Percentiles rank a stretch among this genome's conserved stretches.
These are phyloP conservation scores for Clarias platycephalus DNA, from an alignment of 2,797 vertebrate genomes.

Conservation along the genomic window DNA sequence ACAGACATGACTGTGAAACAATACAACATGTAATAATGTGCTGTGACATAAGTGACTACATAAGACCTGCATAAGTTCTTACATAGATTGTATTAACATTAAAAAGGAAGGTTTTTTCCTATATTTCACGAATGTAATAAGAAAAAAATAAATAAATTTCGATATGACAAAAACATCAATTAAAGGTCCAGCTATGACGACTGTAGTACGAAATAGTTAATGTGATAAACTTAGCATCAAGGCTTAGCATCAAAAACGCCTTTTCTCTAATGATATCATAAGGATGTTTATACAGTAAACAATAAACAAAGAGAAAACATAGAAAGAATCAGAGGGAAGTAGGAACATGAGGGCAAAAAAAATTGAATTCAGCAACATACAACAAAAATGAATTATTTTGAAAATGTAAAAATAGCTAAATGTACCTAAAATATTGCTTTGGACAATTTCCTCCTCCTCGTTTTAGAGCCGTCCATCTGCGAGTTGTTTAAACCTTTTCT, in stretches of 20 bases:
- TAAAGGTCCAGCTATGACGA: neutral
- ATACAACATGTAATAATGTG: neutral
- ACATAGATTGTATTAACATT: neutral
- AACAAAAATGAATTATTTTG: neutral
- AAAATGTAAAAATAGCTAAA: neutral
- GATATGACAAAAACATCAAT: neutral
- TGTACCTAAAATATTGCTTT: neutral
- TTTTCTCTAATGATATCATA: neutral
- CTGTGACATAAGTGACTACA: neutral
- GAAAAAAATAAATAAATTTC: neutral
- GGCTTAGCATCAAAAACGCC: neutral
- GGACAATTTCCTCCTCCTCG: neutral
- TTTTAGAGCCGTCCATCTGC: conserved; percentile 34
- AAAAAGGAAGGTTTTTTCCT: neutral
- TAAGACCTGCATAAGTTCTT: neutral
- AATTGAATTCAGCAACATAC: neutral
- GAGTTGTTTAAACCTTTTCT: conserved; percentile 37
- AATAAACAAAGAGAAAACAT: neutral
- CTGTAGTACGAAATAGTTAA: neutral
- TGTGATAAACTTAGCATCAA: neutral
- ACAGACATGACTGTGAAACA: neutral
- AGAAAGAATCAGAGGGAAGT: neutral
- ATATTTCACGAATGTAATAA: neutral
- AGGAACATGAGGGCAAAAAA: no score
- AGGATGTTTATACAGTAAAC: neutral